Evolutionary conservation across 2,888 invertebrate species (phyloP), one percentile per base, ranked within the genome.

Genomic region (Fragum whitleyi): DNA sequence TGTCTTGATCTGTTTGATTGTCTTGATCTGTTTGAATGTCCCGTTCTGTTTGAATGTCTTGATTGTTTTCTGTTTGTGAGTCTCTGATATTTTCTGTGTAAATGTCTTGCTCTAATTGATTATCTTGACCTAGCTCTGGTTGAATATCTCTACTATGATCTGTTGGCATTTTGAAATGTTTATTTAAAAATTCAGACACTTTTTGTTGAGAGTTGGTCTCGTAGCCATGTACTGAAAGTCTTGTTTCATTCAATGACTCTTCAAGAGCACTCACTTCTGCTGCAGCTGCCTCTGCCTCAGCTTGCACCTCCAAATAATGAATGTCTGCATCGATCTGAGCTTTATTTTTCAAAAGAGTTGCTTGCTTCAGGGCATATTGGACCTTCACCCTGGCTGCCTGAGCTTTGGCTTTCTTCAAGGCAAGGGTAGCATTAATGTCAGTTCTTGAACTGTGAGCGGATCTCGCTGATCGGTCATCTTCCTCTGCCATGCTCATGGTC

Each of bases 311-410:
- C 23, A 57, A n/a, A 23, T 7, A 14, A 5, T 57, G 23, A 3
- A 21, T 21, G 23, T 57, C 57, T 57, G 57, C 57, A 57, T 57
- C 23, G 6, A 57, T 57, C 14, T 57, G 21, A 21, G 57, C 57
- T 14, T 26, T 57, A 14, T 21, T 21, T 23, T 47, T 47, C 2
- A 9, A 5, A 14, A 57, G 57, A n/a, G 21, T 6, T n/a, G 57
- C 9, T 5, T 57, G 23, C 23, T 57, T 57, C 21, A 57, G 14
- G 21, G 57, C 57, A 57, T 57, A 57, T 5, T 57, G 57, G 57
- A 57, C 57, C 23, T 57, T 23, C 2, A 57, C 57, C 5, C 57
- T 2, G 2, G 57, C 57, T 21, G 57, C 57, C 14, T 57, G 57
- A 6, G 57, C 57, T 26, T 23, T 57, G 21, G 57, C 26, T 14